These are phyloP conservation scores for Eupeodes latifasciatus DNA, from an alignment of 2,888 invertebrate species.

Conservation along the genomic window DNA sequence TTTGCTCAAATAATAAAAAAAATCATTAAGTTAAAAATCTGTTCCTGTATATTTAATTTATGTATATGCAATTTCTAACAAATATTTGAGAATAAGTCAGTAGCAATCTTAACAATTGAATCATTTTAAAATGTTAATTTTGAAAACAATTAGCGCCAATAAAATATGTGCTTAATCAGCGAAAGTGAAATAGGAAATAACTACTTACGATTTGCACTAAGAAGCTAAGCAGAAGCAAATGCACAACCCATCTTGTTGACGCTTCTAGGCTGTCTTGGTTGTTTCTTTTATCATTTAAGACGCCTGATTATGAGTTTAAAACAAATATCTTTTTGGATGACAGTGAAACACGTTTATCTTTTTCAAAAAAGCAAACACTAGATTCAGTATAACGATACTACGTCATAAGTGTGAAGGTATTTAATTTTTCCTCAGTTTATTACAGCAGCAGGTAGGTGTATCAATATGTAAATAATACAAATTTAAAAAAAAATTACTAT, in stretches of 20 bases:
- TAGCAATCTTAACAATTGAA: background rate
- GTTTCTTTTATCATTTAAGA: background rate
- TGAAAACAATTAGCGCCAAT: background rate
- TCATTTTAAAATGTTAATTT: constrained; percentile 44
- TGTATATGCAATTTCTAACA: constrained; percentile 39
- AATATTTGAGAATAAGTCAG: background rate
- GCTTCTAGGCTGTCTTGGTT: no score
- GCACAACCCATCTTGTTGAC: background rate
- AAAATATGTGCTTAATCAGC: constrained; percentile 20
- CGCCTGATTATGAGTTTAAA: background rate
- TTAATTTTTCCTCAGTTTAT: background rate
- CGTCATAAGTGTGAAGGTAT: constrained; percentile 51
- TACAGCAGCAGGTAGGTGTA: constrained; percentile 36
- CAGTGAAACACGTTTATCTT: constrained; percentile 58
- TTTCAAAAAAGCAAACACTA: constrained; percentile 54
- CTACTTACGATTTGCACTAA: background rate
- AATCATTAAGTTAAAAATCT: no score
- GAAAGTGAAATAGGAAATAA: constrained; percentile 29
- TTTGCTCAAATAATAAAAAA: no score
- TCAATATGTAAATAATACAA: constrained; percentile 46
- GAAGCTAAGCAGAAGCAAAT: no score
- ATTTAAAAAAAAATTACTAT: background rate
- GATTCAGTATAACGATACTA: constrained; percentile 32
- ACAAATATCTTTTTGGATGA: constrained; percentile 16
- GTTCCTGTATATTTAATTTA: no score